Conservation (phyloP, 35 echinoderm and acorn worm genomes). For the Apostichopus parvimensis region DNA sequence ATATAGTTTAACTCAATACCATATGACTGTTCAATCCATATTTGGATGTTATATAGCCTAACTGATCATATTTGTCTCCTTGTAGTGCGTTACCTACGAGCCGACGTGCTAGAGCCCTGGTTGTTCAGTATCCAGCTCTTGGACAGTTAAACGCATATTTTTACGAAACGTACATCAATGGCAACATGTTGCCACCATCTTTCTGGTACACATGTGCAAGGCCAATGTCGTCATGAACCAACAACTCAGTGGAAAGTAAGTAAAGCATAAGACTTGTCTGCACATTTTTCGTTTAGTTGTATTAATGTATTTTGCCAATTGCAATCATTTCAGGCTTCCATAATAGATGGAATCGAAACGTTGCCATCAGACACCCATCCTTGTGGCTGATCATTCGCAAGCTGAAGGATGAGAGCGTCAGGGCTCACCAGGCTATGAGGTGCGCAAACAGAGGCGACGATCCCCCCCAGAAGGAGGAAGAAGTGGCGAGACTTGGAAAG, state of each 20-base stretch:
- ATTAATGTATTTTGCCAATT: background rate
- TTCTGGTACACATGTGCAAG: slow-evolving; percentile 15
- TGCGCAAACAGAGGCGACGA: background rate
- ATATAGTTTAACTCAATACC: slow-evolving; percentile 28
- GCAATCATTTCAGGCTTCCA: too few relatives aligned
- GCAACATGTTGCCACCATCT: background rate
- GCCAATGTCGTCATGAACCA: background rate
- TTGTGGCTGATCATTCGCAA: background rate
- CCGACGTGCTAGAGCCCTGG: slow-evolving; percentile 1
- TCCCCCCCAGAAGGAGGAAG: background rate
- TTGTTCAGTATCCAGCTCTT: slow-evolving; percentile 25
- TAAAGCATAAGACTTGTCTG: background rate
- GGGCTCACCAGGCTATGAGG: background rate
- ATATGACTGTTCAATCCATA: slow-evolving; percentile 20
- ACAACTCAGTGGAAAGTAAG: slow-evolving; percentile 34
- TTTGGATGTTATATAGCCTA: background rate
- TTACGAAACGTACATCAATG: slow-evolving; percentile 30
- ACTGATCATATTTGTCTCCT: background rate
- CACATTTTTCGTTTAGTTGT: background rate
- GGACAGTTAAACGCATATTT: slow-evolving; percentile 17
- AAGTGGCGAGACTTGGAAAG: slow-evolving; percentile 8
- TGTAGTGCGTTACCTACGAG: background rate
- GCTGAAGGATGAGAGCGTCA: background rate
- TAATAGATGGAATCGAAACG: background rate
- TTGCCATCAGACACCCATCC: background rate